phyloP scores from a whole-genome alignment of 2,113 vertebrate species.

The Percina caprodes region DNA sequence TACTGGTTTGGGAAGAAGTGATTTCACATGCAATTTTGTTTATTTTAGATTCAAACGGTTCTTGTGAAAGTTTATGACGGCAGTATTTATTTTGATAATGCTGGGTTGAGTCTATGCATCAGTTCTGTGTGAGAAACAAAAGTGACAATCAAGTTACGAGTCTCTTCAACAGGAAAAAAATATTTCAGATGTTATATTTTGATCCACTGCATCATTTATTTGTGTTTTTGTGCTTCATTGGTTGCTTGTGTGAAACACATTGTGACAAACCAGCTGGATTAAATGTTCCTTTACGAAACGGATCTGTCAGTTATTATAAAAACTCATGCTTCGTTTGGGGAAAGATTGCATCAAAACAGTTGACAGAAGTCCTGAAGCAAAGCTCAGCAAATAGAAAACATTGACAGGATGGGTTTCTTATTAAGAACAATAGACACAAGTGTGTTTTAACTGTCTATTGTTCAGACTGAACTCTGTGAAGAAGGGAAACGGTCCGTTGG shows the following conservation, averaged over 20 bases:
- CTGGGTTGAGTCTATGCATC: too few species aligned
- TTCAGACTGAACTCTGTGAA: too few species aligned
- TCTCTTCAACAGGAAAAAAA: neutral
- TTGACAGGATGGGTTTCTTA: too few species aligned
- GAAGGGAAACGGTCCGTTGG: too few species aligned
- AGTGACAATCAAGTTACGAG: neutral
- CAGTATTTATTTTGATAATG: neutral
- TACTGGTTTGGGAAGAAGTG: constrained; percentile 6
- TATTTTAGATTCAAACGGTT: neutral
- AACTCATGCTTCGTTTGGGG: neutral
- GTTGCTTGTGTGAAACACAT: neutral
- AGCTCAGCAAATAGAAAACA: too few species aligned
- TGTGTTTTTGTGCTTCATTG: neutral
- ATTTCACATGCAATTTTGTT: constrained; percentile 16
- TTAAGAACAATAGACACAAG: too few species aligned
- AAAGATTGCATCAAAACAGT: too few species aligned
- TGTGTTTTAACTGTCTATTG: too few species aligned
- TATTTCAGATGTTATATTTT: neutral
- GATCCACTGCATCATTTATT: too few species aligned
- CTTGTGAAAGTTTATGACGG: constrained; percentile 25
- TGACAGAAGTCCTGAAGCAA: too few species aligned
- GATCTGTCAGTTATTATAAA: neutral
- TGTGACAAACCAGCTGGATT: neutral
- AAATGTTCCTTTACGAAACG: neutral
- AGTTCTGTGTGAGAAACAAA: neutral